Base-by-base conservation (phyloP, 1,140 invertebrate species). In the Drosophila takahashii region DNA sequence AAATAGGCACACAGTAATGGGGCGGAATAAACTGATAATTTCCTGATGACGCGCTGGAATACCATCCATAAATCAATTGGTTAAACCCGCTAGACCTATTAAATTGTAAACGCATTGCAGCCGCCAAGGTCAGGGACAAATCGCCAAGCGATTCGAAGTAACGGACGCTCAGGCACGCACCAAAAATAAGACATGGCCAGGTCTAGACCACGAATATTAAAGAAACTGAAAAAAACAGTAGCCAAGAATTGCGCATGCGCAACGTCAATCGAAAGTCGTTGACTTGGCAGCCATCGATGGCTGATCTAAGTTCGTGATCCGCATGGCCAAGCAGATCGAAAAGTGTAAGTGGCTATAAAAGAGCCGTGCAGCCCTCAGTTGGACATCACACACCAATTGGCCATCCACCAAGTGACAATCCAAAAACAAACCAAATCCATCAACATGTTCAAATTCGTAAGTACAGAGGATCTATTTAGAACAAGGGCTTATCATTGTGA, bases 401-500 rank as follows among this genome's bases (percentile, higher is more conserved):
- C 66, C 84, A 87, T 79, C 65, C 65, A 76, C 65, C 66, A 69
- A 79, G 62, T 64, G 74, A 78, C 83, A 87, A 76, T 39, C 51
- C 57, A 51, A 42, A 61, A 57, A 54, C 65, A 66, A 85, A 58
- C 3, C 32, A 56, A 60, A 57, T 52, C 13, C 44, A 26, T 50
- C 78, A 91, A 86, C 45, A 91, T 91, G 90, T 86, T 90, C 81
- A 91, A 91, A 74, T 75, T 90, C 79, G 90, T 91, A 84, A 91
- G 90, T 91, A 48, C 44, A 15, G 27, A 10, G 18, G 29, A 36
- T 10, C 15, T 48, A 44, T 5, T 11, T 15, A 5, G 0, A 37
- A 13, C 4, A 10, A 9, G 4, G 37, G 29, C 1, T 9, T 32
- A 32, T 32, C 0, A 9, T 7, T 32, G 1, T 2, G 2, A 32